These are phyloP conservation scores for Spodoptera littoralis DNA, from an alignment of 2,888 invertebrate species.

Conservation along the genomic window DNA sequence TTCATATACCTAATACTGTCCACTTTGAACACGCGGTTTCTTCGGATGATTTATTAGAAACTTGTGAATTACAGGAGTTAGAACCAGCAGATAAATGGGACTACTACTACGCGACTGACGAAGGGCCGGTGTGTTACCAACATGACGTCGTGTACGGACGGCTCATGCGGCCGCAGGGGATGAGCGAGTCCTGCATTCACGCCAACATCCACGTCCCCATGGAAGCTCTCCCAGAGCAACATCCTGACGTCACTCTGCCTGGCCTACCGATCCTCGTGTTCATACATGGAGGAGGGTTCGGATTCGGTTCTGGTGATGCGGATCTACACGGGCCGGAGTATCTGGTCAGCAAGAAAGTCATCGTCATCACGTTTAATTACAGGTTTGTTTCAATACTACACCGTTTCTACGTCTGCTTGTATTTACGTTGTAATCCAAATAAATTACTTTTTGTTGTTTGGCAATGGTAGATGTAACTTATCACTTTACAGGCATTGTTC, in stretches of 20 bases:
- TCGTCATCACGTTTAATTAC: conserved; percentile 85
- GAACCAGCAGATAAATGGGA: conserved; percentile 85
- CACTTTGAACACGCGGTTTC: too few relatives aligned
- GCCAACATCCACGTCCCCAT: conserved; percentile 80
- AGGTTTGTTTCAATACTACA: conserved; percentile 62
- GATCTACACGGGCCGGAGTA: conserved; percentile 81
- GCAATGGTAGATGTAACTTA: too few relatives aligned
- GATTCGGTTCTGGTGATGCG: conserved; percentile 79
- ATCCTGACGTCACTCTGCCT: conserved; percentile 15
- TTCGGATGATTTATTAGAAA: background rate
- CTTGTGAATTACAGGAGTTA: conserved; percentile 81
- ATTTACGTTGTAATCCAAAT: too few relatives aligned
- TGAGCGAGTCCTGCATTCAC: conserved; percentile 79
- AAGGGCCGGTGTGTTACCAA: conserved; percentile 90
- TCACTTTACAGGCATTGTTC: too few relatives aligned
- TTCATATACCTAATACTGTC: too few relatives aligned
- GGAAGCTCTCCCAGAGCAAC: conserved; percentile 56
- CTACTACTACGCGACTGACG: conserved; percentile 86
- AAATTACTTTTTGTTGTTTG: too few relatives aligned
- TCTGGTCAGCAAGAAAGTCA: conserved; percentile 73
- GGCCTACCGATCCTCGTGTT: conserved; percentile 79
- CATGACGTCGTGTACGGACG: conserved; percentile 78
- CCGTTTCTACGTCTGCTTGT: background rate
- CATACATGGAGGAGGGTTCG: conserved; percentile 83
- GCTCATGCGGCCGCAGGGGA: conserved; percentile 64